Evolutionary conservation across 2,113 vertebrate species (phyloP).

Genomic region (Neolamprologus hecqui): DNA sequence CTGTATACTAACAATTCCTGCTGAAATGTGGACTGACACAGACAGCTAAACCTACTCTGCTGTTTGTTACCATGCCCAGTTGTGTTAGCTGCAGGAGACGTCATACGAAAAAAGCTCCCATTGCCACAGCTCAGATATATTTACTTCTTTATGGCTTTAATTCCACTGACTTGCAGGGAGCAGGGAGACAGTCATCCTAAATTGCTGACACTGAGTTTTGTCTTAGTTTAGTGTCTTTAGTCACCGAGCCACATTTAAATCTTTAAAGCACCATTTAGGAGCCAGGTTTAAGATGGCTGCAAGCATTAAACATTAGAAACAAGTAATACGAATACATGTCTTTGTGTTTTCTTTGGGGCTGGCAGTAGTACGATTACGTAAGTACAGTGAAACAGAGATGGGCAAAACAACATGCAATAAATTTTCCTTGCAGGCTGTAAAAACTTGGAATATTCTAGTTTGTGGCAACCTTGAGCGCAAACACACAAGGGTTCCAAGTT

Average conservation of each 20-base stretch:
- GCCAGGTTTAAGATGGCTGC: not conserved
- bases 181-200: not conserved
- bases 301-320: not conserved
- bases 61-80: not conserved
- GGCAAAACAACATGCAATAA: not conserved
- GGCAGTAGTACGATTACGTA: not conserved
- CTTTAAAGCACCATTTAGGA: not conserved
- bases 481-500: not conserved
- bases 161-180: not conserved
- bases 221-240: not conserved
- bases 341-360: not conserved
- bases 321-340: not conserved
- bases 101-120: not conserved
- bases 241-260: not conserved
- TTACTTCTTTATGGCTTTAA: not conserved
- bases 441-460: not conserved
- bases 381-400: not conserved
- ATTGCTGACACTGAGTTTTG: not conserved
- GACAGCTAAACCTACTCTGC: not conserved
- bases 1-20: not conserved
- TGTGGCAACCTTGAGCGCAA: not conserved
- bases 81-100: not conserved
- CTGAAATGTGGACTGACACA: not conserved
- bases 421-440: not conserved
- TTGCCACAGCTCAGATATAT: not conserved